Conservation (phyloP, 2,888 invertebrate species). For the Horisme vitalbata region DNA sequence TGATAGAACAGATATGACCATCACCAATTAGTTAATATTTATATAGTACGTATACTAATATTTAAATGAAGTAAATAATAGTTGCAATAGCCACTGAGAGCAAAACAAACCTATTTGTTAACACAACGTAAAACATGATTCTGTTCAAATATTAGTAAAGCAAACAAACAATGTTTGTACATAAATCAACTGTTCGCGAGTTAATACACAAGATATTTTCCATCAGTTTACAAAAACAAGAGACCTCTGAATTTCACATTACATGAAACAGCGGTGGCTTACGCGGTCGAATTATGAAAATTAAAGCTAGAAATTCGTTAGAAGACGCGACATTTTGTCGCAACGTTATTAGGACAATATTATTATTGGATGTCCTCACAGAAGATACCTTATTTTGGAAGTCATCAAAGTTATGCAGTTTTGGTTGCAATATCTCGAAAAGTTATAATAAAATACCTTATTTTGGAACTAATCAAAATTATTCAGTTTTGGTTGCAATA, state of each 20-base stretch:
- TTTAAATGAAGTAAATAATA: not conserved
- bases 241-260: slow-evolving; percentile 36
- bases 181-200: slow-evolving; percentile 15
- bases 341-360: too few species aligned
- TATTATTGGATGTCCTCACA: too few species aligned
- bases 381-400: too few species aligned
- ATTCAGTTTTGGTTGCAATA: too few species aligned
- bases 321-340: not conserved
- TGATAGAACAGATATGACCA: too few species aligned
- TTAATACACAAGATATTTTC: slow-evolving; percentile 24
- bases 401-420: too few species aligned
- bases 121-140: slow-evolving; percentile 1
- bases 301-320: slow-evolving; percentile 30
- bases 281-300: slow-evolving; percentile 62
- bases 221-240: slow-evolving; percentile 19
- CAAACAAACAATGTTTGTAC: slow-evolving; percentile 5
- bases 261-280: slow-evolving; percentile 27
- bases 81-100: not conserved
- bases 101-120: slow-evolving; percentile 1
- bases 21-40: too few species aligned
- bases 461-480: too few species aligned
- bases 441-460: too few species aligned
- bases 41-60: not conserved
- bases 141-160: not conserved
- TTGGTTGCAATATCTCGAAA: too few species aligned